phyloP scores from a whole-genome alignment of 30 jellyfish, hydroid and myxozoan species.

The Turritopsis dohrnii region DNA sequence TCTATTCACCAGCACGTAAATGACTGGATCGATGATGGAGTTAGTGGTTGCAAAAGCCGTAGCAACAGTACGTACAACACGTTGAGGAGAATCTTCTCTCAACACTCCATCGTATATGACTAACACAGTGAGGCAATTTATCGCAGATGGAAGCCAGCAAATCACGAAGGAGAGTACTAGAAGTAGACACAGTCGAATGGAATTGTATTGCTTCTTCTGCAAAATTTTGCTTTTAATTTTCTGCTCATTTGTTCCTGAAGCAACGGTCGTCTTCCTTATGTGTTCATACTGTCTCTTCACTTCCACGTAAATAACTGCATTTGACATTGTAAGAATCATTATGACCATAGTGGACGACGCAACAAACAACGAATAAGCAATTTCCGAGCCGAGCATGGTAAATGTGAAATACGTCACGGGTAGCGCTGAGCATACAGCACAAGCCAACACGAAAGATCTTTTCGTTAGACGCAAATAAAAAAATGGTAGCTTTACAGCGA shows the following conservation, averaged over 20 bases:
- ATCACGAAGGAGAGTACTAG: background rate
- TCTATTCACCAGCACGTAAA: background rate
- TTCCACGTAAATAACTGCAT: slow-evolving; percentile 1
- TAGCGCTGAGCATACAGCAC: background rate
- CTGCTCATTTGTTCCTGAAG: background rate
- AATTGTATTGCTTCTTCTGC: background rate
- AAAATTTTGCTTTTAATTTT: background rate
- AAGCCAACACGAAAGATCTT: background rate
- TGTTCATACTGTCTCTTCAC: background rate
- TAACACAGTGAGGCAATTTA: background rate
- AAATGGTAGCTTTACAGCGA: background rate
- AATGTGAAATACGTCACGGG: background rate
- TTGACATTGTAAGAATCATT: background rate
- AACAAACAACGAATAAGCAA: background rate
- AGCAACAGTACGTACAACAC: background rate
- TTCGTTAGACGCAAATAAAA: background rate
- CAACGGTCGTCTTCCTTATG: background rate
- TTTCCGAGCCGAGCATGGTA: background rate
- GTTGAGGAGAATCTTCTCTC: background rate
- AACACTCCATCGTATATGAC: background rate
- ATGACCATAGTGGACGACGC: background rate
- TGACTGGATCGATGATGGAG: background rate
- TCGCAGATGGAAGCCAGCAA: slow-evolving; percentile 1
- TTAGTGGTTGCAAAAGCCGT: background rate
- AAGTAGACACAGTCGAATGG: background rate